Evolutionary conservation across 2,113 vertebrate species (phyloP).

Genomic region (Plotosus lineatus): DNA sequence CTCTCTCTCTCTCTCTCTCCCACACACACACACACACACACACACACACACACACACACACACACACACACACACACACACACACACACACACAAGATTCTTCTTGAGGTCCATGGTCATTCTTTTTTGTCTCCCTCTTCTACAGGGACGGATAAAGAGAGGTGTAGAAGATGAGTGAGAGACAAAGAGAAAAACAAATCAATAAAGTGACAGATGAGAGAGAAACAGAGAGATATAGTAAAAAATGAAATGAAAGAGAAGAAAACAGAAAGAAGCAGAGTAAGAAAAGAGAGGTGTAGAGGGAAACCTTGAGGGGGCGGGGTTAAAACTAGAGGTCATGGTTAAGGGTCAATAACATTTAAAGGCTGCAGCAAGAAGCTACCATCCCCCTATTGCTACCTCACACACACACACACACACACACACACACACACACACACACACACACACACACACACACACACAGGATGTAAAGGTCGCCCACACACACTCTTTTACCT

Average conservation of each 20-base stretch:
- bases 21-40: neutral
- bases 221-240: neutral
- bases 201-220: no score
- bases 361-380: neutral
- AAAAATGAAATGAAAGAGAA: neutral
- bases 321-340: conserved; percentile 3
- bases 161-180: neutral
- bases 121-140: neutral
- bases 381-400: neutral
- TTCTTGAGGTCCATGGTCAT: neutral
- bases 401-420: no score
- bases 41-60: no score
- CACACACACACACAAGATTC: neutral
- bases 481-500: conserved; percentile 1
- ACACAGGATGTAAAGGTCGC: neutral
- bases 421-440: conserved; percentile 8
- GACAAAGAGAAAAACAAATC: neutral
- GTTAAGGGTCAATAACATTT: conserved; percentile 16
- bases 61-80: conserved; percentile 1
- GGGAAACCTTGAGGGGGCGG: neutral
- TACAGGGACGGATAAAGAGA: neutral
- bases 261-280: neutral
- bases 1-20: no score
- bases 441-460: conserved; percentile 4
- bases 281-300: neutral